phyloP scores from a whole-genome alignment of 2,888 invertebrate genomes.

The Watsonalla binaria region DNA sequence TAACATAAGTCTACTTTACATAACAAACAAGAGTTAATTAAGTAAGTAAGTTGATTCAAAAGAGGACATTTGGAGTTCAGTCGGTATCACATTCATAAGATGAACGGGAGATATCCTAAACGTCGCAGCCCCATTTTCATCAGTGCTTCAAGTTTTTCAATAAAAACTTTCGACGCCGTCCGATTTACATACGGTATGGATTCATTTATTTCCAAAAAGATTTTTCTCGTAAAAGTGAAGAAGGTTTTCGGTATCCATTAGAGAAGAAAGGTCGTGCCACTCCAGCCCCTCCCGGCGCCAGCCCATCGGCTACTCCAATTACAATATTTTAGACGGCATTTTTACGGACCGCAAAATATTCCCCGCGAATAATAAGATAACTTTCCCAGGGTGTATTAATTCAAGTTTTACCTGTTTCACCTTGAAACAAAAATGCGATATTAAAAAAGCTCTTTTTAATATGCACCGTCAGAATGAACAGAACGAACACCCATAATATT shows the following conservation, averaged over 20 bases:
- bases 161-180: slow-evolving; percentile 73
- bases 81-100: slow-evolving; percentile 56
- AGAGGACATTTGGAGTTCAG: slow-evolving; percentile 48
- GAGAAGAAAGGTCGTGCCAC: slow-evolving; percentile 56
- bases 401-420: slow-evolving; percentile 1
- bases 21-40: neutral
- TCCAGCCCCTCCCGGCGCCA: slow-evolving; percentile 34
- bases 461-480: too few relatives aligned
- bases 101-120: slow-evolving; percentile 60
- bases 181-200: slow-evolving; percentile 76
- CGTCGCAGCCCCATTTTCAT: slow-evolving; percentile 71
- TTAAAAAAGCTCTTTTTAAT: neutral
- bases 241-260: slow-evolving; percentile 68
- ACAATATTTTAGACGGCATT: slow-evolving; percentile 54
- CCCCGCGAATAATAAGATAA: slow-evolving; percentile 23
- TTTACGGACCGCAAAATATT: slow-evolving; percentile 30
- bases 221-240: slow-evolving; percentile 66
- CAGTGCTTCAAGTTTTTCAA: slow-evolving; percentile 77
- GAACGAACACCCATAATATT: too few relatives aligned
- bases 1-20: neutral
- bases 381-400: slow-evolving; percentile 1
- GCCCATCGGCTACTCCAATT: slow-evolving; percentile 50
- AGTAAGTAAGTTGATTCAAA: slow-evolving; percentile 19
- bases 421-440: slow-evolving; percentile 10
- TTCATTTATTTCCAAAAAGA: slow-evolving; percentile 73